Base-by-base conservation (phyloP, 2,888 invertebrate genomes). In the Argyra leucocephala region DNA sequence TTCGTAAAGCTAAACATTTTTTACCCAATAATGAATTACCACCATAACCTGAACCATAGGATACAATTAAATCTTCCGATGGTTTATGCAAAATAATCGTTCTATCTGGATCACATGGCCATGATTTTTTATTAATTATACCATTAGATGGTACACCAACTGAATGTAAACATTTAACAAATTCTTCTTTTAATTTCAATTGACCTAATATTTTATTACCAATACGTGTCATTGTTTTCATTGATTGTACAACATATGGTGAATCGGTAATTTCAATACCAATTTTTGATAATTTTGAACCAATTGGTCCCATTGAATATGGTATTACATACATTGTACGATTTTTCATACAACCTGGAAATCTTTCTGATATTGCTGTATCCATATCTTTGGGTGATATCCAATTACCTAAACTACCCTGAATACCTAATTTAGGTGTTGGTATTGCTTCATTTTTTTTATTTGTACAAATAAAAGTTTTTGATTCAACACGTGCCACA, bases 241-340 rank as follows among this genome's bases (percentile, higher is more conserved):
- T 99, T 21, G 96, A 96, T 70, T 93, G 91, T 9, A 93, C 98
- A 2, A 98, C 98, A 78, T 99, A 99, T 0, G 96, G 89, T 0
- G 97, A 97, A 77, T 99, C 98, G 0, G 98, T 98, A 68, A 97
- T 81, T 82, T 99, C 91, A 48, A 99, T 88, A n/a, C 97, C 98
- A 73, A 97, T 91, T 82, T 98, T 98, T 21, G 97, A 91, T 4
- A 98, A 82, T 0, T 95, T 92, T 0, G 96, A 96, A 0, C 94
- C 93, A 6, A 98, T 85, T 0, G 99, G 98, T 3, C 99, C 99
- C 99, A 99, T 99, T 68, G 94, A 94, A 82, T 95, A 99, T 12
- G 98, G 97, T 67, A 99, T 91, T 67, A 98, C 92, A 80, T 96
- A 99, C 97, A 99, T 97, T 1, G 96, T 97, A 66, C 97, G 89